Conservation (phyloP, 2,888 invertebrate genomes). For the Drosophila neonasuta region DNA sequence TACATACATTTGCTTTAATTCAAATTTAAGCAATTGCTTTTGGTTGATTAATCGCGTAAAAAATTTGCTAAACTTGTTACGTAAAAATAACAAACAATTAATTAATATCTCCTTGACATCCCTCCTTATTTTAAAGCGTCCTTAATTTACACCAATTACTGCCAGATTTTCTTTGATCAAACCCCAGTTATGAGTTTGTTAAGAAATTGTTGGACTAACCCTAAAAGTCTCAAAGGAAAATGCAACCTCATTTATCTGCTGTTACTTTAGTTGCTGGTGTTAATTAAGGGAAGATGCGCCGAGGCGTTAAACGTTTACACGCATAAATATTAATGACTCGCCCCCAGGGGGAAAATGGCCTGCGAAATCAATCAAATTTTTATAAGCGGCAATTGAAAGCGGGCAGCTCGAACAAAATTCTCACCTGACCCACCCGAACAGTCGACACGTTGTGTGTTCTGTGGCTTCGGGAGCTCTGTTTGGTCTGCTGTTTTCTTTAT, state of each 20-base stretch:
- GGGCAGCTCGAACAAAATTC: slow-evolving; percentile 23
- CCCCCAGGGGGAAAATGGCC: slow-evolving; percentile 11
- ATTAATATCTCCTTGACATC: not conserved
- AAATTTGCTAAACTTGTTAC: not conserved
- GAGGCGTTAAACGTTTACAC: slow-evolving; percentile 61
- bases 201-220: slow-evolving; percentile 22
- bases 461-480: slow-evolving; percentile 15
- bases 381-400: slow-evolving; percentile 55
- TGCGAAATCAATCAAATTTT: slow-evolving; percentile 63
- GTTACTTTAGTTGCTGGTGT: slow-evolving; percentile 8
- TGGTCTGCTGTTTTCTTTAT: slow-evolving; percentile 20
- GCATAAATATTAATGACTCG: slow-evolving; percentile 62
- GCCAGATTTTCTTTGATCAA: slow-evolving; percentile 31
- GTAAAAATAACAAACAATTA: not conserved
- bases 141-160: not conserved
- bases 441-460: slow-evolving; percentile 2
- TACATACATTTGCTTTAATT: too few species aligned
- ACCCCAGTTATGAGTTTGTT: not conserved
- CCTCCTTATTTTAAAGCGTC: not conserved
- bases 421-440: slow-evolving; percentile 21
- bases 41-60: not conserved
- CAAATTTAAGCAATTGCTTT: too few species aligned
- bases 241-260: slow-evolving; percentile 5
- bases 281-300: slow-evolving; percentile 34
- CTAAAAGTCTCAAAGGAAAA: slow-evolving; percentile 4